Conservation (phyloP, 2,113 vertebrate species). For the Leucopternis melanops region DNA sequence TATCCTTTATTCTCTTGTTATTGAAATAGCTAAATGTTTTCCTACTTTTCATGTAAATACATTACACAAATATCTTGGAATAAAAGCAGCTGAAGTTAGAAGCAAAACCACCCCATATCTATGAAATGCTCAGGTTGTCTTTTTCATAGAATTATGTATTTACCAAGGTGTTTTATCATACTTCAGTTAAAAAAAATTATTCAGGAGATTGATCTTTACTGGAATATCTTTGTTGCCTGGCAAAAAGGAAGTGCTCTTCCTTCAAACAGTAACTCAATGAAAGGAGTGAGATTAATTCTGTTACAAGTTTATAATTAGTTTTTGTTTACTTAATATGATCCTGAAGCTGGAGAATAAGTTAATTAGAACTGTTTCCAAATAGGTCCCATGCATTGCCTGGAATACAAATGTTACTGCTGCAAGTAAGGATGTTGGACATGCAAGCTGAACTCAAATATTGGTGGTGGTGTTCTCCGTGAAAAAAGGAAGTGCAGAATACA, state of each 20-base stretch:
- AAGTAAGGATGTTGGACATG: neutral
- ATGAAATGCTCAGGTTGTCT: neutral
- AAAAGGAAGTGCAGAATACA: neutral
- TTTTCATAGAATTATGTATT: neutral
- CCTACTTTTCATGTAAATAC: neutral
- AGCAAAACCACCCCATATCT: neutral
- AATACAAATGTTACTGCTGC: neutral
- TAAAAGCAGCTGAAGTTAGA: neutral
- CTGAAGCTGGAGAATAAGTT: conserved; percentile 6
- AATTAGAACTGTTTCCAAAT: conserved; percentile 19
- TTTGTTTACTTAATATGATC: conserved; percentile 11
- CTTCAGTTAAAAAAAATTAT: neutral
- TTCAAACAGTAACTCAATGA: neutral
- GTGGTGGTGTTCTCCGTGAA: neutral
- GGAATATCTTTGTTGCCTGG: neutral
- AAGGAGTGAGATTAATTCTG: neutral
- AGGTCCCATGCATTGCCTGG: neutral
- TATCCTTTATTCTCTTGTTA: conserved; percentile 46
- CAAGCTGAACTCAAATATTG: neutral
- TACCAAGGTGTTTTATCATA: neutral
- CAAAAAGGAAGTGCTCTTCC: neutral
- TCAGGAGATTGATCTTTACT: neutral
- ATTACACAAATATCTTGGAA: neutral
- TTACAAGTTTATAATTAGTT: neutral
- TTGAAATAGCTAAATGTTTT: conserved; percentile 63